Evolutionary conservation across 2,113 vertebrate genomes (phyloP).

Genomic region (Tinamus guttatus): DNA sequence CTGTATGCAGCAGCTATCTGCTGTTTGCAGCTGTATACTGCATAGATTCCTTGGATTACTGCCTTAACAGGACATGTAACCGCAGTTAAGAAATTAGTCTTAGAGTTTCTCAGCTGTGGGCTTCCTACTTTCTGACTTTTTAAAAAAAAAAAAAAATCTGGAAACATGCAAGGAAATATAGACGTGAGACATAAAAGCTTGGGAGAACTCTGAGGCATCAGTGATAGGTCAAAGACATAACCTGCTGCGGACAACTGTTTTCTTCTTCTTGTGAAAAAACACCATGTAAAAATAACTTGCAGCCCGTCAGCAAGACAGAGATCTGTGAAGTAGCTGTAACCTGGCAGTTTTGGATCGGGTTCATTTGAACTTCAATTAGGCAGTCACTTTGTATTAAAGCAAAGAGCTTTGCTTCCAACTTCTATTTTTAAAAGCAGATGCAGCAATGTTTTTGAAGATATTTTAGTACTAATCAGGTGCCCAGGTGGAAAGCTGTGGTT

Average conservation of each 20-base stretch:
- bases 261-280: not conserved
- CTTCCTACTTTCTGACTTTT: not conserved
- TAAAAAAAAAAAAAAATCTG: not conserved
- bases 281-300: not conserved
- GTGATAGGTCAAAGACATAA: not conserved
- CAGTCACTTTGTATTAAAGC: not conserved
- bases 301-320: not conserved
- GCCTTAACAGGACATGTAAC: not conserved
- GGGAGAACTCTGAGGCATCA: not conserved
- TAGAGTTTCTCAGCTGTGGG: not conserved
- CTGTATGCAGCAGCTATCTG: not conserved
- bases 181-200: not conserved
- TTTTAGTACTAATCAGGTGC: not conserved
- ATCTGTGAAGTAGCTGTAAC: not conserved
- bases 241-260: fast-evolving
- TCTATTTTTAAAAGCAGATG: conserved; percentile 30
- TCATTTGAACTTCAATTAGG: conserved; percentile 22
- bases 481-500: conserved; percentile 18
- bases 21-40: not conserved
- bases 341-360: not conserved
- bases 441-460: conserved; percentile 25
- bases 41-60: not conserved
- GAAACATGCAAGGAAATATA: not conserved
- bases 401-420: not conserved
- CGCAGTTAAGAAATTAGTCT: not conserved